Evolutionary conservation across 1,140 invertebrate genomes (phyloP).

Genomic region (Solenopsis fugax): DNA sequence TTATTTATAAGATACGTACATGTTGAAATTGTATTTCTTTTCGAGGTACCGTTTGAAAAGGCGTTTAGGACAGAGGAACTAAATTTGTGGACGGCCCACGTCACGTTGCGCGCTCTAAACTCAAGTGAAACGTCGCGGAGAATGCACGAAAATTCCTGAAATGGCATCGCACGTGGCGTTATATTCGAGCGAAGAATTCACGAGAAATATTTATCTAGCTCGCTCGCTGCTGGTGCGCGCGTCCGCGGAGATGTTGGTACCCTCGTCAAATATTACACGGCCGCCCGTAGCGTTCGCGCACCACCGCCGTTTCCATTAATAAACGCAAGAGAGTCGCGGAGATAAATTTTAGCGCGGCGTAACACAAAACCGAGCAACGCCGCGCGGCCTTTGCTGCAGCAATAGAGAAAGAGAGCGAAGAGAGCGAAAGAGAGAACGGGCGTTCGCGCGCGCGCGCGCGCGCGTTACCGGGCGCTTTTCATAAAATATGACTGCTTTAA

Average conservation of each 20-base stretch:
- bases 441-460: no score
- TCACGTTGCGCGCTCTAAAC: not conserved
- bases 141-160: slow-evolving; percentile 45
- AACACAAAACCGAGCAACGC: slow-evolving; percentile 54
- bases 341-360: slow-evolving; percentile 64
- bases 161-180: slow-evolving; percentile 34
- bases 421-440: not conserved
- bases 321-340: slow-evolving; percentile 56
- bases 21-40: not conserved
- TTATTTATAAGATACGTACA: not conserved
- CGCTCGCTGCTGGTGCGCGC: not conserved
- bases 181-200: slow-evolving; percentile 50
- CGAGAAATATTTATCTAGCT: slow-evolving; percentile 53
- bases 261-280: slow-evolving; percentile 61
- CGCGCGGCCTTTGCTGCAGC: slow-evolving; percentile 36
- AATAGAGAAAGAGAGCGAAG: not conserved
- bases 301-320: slow-evolving; percentile 55
- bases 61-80: not conserved
- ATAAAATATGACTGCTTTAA: slow-evolving; percentile 65
- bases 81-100: slow-evolving; percentile 12
- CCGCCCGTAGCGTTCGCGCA: slow-evolving; percentile 40
- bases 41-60: not conserved
- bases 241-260: slow-evolving; percentile 26
- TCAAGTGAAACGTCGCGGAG: slow-evolving; percentile 30
- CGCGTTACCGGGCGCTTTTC: slow-evolving; percentile 25